Percentiles rank a stretch among this genome's conserved stretches.
phyloP scores from a whole-genome alignment of 92 coral and sea anemone genomes.

The Actinostola sp. region DNA sequence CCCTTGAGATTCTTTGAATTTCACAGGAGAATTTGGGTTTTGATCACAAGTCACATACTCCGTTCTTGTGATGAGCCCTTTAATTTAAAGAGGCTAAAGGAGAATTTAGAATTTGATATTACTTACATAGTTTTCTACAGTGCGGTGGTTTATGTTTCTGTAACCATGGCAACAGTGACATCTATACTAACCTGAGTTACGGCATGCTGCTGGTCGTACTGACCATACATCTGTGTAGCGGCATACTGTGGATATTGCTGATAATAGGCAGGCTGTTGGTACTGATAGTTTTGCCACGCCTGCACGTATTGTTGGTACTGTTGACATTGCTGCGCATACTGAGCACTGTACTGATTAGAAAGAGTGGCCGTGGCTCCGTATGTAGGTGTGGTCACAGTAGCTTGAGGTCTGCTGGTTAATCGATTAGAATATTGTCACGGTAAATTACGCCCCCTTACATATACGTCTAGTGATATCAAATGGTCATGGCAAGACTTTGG shows the following conservation, averaged over 20 bases:
- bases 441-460: too few relatives aligned
- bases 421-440: too few relatives aligned
- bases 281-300: conserved; percentile 96
- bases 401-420: conserved; percentile 51
- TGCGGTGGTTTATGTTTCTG: too few relatives aligned
- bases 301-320: conserved; percentile 96
- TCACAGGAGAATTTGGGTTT: too few relatives aligned
- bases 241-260: conserved; percentile 57
- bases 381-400: conserved; percentile 44
- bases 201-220: conserved; percentile 14
- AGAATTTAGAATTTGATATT: too few relatives aligned
- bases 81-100: too few relatives aligned
- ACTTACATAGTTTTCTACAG: too few relatives aligned
- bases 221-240: conserved; percentile 12
- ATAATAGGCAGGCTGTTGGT: conserved; percentile 81
- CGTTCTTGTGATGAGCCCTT: too few relatives aligned
- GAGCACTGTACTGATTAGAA: conserved; percentile 20
- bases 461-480: too few relatives aligned
- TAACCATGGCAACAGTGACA: neutral
- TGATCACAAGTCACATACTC: too few relatives aligned
- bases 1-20: too few relatives aligned
- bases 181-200: conserved; percentile 14
- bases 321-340: conserved; percentile 75
- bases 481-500: too few relatives aligned
- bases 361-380: conserved; percentile 20